Conservation (phyloP, 2,113 vertebrate species). For the Rhineura floridana region DNA sequence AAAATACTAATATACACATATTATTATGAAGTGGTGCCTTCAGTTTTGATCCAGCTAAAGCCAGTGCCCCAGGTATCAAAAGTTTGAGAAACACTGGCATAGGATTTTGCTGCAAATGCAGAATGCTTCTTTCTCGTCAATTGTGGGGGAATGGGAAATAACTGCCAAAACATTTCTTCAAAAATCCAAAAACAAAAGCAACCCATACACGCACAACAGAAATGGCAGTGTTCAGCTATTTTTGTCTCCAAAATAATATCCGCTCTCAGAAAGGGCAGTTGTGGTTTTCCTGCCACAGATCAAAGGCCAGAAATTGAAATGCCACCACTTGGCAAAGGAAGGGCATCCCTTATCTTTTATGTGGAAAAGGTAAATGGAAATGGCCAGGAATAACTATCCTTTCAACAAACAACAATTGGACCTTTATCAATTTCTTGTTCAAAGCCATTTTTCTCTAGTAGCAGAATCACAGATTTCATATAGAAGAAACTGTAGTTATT, state of each 20-base stretch:
- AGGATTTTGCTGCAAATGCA: background rate
- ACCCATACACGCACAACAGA: too few species aligned
- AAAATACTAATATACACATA: background rate
- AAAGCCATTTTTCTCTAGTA: background rate
- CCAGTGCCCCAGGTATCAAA: background rate
- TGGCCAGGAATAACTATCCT: background rate
- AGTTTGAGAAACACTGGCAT: background rate
- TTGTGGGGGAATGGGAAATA: background rate
- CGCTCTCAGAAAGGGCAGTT: background rate
- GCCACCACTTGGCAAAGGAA: background rate
- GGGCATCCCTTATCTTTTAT: background rate
- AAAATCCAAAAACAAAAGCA: background rate
- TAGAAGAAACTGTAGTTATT: background rate
- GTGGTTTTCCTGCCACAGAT: background rate
- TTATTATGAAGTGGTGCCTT: background rate
- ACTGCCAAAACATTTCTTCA: background rate
- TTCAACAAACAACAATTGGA: background rate
- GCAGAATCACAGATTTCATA: background rate
- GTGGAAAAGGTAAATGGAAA: background rate
- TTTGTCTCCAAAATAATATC: background rate
- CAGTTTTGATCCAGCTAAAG: background rate
- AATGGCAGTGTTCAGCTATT: background rate
- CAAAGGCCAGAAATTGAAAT: background rate
- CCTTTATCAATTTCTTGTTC: conserved; percentile 1
- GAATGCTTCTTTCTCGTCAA: background rate